Conservation (phyloP, 2,113 vertebrate genomes). For the Cyanocitta stelleri region DNA sequence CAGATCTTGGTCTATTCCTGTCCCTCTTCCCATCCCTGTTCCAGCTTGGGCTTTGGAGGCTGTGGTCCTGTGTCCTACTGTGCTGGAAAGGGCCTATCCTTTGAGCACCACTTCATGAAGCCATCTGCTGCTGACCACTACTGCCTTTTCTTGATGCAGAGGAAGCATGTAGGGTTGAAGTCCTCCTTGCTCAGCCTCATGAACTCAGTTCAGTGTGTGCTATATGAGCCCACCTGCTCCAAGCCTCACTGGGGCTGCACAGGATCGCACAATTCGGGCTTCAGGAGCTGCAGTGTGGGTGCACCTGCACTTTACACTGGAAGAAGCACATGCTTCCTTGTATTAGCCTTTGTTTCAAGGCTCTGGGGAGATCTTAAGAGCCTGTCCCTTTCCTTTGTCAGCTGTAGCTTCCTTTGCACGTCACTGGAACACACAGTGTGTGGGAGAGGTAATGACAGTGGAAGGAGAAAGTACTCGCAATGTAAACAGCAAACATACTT, state of each 20-base stretch:
- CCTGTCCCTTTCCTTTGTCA: neutral
- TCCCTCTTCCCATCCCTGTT: neutral
- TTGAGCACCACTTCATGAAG: neutral
- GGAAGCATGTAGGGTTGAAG: neutral
- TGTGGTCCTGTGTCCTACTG: neutral
- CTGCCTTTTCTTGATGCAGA: neutral
- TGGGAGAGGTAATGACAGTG: slow-evolving; percentile 6
- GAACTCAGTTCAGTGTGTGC: neutral
- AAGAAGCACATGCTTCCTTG: slow-evolving; percentile 8
- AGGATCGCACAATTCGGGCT: neutral
- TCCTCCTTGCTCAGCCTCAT: neutral
- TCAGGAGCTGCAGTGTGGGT: neutral
- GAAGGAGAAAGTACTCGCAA: slow-evolving; percentile 14
- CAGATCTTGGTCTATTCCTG: neutral
- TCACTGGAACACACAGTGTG: slow-evolving; percentile 12
- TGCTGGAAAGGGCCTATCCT: neutral
- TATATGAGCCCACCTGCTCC: neutral
- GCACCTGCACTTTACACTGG: neutral
- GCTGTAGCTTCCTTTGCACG: neutral
- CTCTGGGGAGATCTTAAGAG: neutral
- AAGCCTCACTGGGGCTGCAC: neutral
- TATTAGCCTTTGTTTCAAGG: neutral
- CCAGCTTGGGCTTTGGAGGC: neutral
- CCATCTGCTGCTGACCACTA: neutral
- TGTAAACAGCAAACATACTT: slow-evolving; percentile 29